Percentiles rank a stretch among this genome's conserved stretches.
phyloP scores from a whole-genome alignment of 1,140 invertebrate species.

The Apis laboriosa region DNA sequence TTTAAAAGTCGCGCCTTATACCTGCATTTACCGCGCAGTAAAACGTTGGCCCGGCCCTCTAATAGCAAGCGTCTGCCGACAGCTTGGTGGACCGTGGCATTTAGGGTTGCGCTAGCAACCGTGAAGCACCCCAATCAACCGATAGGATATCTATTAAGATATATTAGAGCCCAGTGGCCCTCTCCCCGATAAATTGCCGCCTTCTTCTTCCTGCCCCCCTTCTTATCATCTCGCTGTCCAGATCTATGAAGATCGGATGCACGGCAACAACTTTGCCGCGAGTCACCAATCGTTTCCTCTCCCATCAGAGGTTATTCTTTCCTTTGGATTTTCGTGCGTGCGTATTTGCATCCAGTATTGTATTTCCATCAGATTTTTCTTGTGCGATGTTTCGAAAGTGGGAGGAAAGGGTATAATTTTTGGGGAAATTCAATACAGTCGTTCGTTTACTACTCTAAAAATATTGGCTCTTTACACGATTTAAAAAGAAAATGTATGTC shows the following conservation, averaged over 20 bases:
- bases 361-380: no score
- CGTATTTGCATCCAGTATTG: no score
- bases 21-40: conserved; percentile 68
- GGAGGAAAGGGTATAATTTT: no score
- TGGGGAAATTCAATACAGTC: no score
- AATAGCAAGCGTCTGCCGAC: conserved; percentile 60
- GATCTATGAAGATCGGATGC: conserved; percentile 40
- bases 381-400: neutral
- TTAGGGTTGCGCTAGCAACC: conserved; percentile 57
- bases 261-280: neutral
- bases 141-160: conserved; percentile 67
- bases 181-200: conserved; percentile 56
- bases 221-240: conserved; percentile 15
- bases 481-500: no score
- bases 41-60: conserved; percentile 56
- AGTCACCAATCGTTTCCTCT: neutral
- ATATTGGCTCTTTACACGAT: no score
- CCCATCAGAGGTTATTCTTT: neutral
- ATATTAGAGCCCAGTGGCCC: conserved; percentile 54
- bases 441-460: no score
- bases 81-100: conserved; percentile 38
- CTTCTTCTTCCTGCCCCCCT: conserved; percentile 23
- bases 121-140: conserved; percentile 57
- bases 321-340: neutral
- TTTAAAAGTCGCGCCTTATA: conserved; percentile 68